Base-by-base conservation (phyloP, 2,888 invertebrate genomes). In the Acrobasis repandana region DNA sequence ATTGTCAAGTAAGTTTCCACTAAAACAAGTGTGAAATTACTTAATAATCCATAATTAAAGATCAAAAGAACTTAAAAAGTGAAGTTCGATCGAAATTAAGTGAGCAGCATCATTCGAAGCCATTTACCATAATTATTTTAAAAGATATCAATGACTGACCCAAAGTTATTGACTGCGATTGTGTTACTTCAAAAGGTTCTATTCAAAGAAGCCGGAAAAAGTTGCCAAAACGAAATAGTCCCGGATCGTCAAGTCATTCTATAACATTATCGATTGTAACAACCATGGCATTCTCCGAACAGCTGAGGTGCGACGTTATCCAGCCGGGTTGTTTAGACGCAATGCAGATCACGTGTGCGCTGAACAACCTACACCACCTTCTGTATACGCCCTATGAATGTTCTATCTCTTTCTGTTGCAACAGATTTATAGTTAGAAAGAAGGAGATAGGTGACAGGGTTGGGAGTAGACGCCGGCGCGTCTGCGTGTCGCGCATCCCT, bases 311-410 rank as follows among this genome's bases (percentile, higher is more conserved):
- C 77, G 71, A 87, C 88, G 86, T 85, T 86, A 83, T 81, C 79
- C 85, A 79, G 89, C 88, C 90, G 87, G 90, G 83, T 86, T 90
- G 89, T 90, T 90, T 90, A 90, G 91, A 89, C 91, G 91, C 91
- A 91, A 90, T 91, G 91, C 91, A 90, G 91, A 89, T 91, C 90
- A 90, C 91, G 90, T 91, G 91, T 88, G 90, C 86, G 89, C 85
- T 79, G 85, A 78, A 78, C 83, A 79, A 77, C 80, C 82, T 80
- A 79, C 81, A 77, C 74, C 77, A 79, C 80, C 78, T 77, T 79
- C 80, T 76, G 87, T 80, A 76, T 75, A 86, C 90, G 90, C 90
- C 89, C 90, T 83, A 75, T 64, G 67, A 64, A 64, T 72, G 64
- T 38, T 61, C 78, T 76, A 60, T 80, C 86, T 70, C 70, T 63